Conservation (phyloP, 1,140 invertebrate species). For the Calephelis virginiensis region DNA sequence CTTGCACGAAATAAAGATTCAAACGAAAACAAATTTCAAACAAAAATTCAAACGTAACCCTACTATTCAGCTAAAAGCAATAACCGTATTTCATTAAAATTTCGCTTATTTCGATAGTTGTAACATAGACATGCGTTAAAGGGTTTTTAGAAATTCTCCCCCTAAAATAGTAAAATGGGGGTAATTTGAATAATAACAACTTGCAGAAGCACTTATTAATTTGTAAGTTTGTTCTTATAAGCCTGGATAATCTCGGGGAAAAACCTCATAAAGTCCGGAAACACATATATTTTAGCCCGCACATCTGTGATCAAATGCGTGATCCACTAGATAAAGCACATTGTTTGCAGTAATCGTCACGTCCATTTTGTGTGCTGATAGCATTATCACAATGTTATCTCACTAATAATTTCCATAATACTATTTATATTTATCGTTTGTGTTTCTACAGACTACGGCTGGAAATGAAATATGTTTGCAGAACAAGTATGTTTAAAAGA, state of each 20-base stretch:
- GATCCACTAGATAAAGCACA: conserved; percentile 4
- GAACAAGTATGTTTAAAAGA: no score
- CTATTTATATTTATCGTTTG: neutral
- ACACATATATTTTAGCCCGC: neutral
- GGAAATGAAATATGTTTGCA: no score
- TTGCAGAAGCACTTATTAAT: neutral
- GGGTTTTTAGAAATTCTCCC: no score
- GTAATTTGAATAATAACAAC: no score
- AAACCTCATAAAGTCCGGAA: neutral
- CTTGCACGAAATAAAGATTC: no score
- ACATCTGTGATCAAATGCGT: neutral
- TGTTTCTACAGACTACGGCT: neutral
- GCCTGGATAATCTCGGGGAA: neutral
- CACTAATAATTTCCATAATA: neutral
- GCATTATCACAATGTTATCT: neutral
- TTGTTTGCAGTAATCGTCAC: neutral
- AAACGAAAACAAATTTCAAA: no score
- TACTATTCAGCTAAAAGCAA: no score
- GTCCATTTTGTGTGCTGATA: conserved; percentile 2
- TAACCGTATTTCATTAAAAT: no score
- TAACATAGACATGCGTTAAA: no score
- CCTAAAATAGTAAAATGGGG: no score
- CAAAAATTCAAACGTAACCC: no score
- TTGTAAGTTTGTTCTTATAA: neutral
- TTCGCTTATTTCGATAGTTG: no score